Evolutionary conservation across 2,888 invertebrate species (phyloP), one percentile per base, ranked within the genome.

Genomic region (Maniola hyperantus): DNA sequence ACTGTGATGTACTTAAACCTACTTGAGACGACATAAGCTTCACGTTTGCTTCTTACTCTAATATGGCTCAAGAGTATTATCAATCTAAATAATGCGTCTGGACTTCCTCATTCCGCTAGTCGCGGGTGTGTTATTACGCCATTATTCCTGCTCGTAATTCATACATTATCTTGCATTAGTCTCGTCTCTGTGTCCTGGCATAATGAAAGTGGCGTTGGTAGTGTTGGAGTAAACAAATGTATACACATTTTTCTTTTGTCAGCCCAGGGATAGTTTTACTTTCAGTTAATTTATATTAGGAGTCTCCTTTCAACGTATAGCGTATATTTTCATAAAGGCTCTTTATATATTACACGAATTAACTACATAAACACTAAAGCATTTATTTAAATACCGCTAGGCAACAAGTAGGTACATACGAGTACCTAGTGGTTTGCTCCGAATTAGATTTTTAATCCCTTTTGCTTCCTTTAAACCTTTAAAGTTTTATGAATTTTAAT

Each of bases 1-100:
- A 26, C 26, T 26, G 26, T 26, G 2, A 26, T 26, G 4, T 26
- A 2, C 26, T 26, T 26, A 26, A 26, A 26, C 26, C 46, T 42
- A 39, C 57, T 36, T 53, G 20, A 55, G 58, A 58, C 36, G 20
- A 67, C 62, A 34, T 46, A 13, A 34, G 18, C 15, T 36, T 54
- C 7, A 8, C 15, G 26, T 33, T 8, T 15, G 33, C 26, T 57
- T 57, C 53, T 33, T 50, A 60, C 66, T 60, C n/a, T 39, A 36
- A 67, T 65, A 63, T 70, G 67, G 39, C 59, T 64, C 60, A 46
- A 44, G 59, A 65, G 44, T 48, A 62, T 55, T 70, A 70, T 64
- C 67, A 65, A 65, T 70, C 63, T 68, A 67, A 67, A 65, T 68
- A 65, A 68, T 60, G 54, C 34, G 59, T 54, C 59, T 59, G 55